These are phyloP conservation scores for Notoglanidium macrostoma DNA, from an alignment of 2,797 vertebrate species.

Conservation along the genomic window DNA sequence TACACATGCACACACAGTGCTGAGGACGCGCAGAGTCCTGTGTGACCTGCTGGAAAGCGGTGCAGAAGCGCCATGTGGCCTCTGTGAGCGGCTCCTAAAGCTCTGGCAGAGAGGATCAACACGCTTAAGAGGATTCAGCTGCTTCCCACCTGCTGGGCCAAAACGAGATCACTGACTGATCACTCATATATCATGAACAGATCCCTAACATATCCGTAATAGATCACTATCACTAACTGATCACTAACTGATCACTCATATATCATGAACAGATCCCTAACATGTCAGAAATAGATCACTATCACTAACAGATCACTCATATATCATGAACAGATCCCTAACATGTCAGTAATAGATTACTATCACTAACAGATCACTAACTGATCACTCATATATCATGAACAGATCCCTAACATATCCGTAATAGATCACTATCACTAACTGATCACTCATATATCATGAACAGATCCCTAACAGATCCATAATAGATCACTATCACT, in stretches of 20 bases:
- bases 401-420: too few species aligned
- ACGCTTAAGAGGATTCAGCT: slow-evolving; percentile 8
- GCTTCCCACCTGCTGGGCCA: background rate
- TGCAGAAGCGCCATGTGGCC: background rate
- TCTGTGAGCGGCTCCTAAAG: background rate
- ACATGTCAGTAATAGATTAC: background rate
- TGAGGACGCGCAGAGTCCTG: background rate
- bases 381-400: too few species aligned
- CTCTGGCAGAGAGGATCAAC: background rate
- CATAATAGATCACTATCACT: too few species aligned
- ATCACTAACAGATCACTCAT: too few species aligned
- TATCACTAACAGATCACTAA: too few species aligned
- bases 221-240: background rate
- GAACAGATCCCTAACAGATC: too few species aligned
- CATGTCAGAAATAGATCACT: too few species aligned
- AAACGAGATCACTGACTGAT: background rate
- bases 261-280: background rate
- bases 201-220: too few species aligned
- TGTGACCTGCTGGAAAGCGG: too few species aligned
- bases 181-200: background rate
- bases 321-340: too few species aligned
- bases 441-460: too few species aligned
- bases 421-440: too few species aligned
- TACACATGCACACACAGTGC: background rate
- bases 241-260: background rate